These are phyloP conservation scores for Ptilonorhynchus violaceus DNA, from an alignment of 2,113 vertebrate genomes.

Conservation along the genomic window DNA sequence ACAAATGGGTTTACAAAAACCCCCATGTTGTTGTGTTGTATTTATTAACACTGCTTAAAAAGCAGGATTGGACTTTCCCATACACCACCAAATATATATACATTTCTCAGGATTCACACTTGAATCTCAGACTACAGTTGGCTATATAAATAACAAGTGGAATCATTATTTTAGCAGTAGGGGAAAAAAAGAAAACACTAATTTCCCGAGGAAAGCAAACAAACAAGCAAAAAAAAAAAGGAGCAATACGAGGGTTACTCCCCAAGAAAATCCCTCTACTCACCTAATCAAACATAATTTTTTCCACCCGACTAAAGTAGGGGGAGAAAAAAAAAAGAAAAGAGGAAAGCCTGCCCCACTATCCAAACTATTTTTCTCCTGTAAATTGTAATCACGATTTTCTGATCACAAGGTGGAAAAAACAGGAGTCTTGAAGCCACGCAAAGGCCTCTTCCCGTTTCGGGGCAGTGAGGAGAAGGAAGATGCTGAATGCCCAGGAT, in stretches of 20 bases:
- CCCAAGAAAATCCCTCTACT: neutral
- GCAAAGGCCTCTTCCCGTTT: slow-evolving; percentile 58
- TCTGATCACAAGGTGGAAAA: slow-evolving; percentile 6
- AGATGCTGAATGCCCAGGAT: slow-evolving; percentile 28
- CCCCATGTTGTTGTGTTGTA: neutral
- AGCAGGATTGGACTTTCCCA: neutral
- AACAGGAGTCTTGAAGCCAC: neutral
- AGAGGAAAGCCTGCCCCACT: neutral
- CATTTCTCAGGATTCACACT: neutral
- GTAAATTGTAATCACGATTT: neutral
- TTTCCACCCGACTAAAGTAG: neutral
- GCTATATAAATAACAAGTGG: neutral
- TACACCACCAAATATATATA: neutral
- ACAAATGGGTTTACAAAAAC: neutral
- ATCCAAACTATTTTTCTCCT: neutral
- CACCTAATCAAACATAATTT: neutral
- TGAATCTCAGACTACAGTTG: neutral
- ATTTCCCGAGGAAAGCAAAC: neutral
- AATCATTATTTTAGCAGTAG: neutral
- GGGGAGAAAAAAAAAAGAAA: neutral
- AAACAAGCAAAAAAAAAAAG: neutral
- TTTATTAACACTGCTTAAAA: neutral
- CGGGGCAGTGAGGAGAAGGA: slow-evolving; percentile 18
- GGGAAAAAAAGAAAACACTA: fast-evolving
- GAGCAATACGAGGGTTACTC: neutral